Conservation (phyloP, 2,113 vertebrate species). For the Eonycteris spelaea region DNA sequence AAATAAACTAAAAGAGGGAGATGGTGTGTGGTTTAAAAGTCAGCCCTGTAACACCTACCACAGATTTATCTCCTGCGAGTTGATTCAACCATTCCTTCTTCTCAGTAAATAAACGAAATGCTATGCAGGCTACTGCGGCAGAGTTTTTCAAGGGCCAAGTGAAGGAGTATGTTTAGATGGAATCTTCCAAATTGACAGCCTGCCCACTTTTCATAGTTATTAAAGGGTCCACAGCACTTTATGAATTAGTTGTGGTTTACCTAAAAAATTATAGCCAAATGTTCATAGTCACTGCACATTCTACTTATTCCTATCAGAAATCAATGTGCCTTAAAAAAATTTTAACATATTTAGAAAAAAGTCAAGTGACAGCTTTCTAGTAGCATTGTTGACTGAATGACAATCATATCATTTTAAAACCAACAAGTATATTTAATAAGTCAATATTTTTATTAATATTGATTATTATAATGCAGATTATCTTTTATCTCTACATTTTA, state of each 20-base stretch:
- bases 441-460: constrained; percentile 5
- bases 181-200: constrained; percentile 69
- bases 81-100: constrained; percentile 66
- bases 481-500: not conserved
- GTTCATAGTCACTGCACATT: constrained; percentile 20
- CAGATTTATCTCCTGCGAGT: constrained; percentile 63
- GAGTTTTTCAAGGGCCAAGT: constrained; percentile 47
- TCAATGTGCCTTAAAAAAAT: not conserved
- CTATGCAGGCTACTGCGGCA: not conserved
- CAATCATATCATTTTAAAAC: not conserved
- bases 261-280: constrained; percentile 53
- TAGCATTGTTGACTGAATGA: not conserved
- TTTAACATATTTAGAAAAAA: constrained; percentile 1
- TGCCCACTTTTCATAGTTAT: constrained; percentile 54
- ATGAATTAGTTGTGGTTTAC: constrained; percentile 66
- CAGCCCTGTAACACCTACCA: constrained; percentile 63
- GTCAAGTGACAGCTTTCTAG: constrained; percentile 14
- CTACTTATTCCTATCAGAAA: constrained; percentile 38
- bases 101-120: constrained; percentile 69
- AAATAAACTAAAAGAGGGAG: constrained; percentile 64
- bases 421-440: not conserved
- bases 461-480: not conserved
- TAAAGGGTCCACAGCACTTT: constrained; percentile 64
- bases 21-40: constrained; percentile 61
- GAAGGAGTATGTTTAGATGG: constrained; percentile 53